These are phyloP conservation scores for Megalops atlanticus DNA, from an alignment of 2,113 vertebrate species.

Conservation along the genomic window DNA sequence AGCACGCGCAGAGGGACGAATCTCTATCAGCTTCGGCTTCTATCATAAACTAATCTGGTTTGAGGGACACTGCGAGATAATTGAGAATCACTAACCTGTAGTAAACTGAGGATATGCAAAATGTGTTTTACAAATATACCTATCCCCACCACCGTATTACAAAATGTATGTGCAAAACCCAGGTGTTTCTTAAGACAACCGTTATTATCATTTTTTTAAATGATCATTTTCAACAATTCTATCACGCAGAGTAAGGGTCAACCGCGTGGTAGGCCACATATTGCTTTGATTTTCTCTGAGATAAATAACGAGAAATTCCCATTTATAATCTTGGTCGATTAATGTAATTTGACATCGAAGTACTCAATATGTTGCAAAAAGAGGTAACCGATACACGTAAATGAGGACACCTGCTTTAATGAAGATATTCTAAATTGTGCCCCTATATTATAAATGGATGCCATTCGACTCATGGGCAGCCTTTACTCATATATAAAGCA, in stretches of 20 bases:
- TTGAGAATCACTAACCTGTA: not conserved
- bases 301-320: not conserved
- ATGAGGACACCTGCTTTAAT: too few relatives aligned
- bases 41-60: not conserved
- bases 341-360: not conserved
- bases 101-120: not conserved
- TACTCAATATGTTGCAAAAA: too few relatives aligned
- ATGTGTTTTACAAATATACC: not conserved
- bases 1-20: not conserved
- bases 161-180: not conserved
- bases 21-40: too few relatives aligned
- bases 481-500: too few relatives aligned
- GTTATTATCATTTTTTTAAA: not conserved
- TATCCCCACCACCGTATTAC: not conserved
- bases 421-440: too few relatives aligned
- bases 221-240: too few relatives aligned
- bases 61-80: not conserved
- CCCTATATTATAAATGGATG: too few relatives aligned
- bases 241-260: not conserved
- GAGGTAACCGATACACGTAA: too few relatives aligned
- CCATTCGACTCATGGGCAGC: too few relatives aligned
- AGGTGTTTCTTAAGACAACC: not conserved
- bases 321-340: not conserved
- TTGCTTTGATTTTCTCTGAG: not conserved
- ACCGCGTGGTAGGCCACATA: not conserved